These are phyloP conservation scores for Adelges cooleyi DNA, from an alignment of 1,140 invertebrate genomes.

Conservation along the genomic window DNA sequence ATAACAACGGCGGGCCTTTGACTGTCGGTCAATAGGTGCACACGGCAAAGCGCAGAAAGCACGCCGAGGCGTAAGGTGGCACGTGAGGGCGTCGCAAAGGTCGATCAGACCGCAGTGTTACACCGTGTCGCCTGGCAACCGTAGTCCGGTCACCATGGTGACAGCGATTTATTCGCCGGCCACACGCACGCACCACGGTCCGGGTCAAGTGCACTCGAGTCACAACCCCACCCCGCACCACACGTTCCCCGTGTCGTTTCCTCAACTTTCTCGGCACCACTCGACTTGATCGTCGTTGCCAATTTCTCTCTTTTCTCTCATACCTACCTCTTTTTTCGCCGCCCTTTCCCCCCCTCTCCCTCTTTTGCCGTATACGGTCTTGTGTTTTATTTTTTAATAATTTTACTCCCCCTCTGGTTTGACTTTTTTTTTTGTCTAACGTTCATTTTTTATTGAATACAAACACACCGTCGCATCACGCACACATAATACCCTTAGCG, in stretches of 20 bases:
- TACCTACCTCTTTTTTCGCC: not conserved
- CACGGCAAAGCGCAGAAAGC: not conserved
- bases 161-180: constrained; percentile 27
- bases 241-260: not conserved
- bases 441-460: constrained; percentile 12
- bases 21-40: constrained; percentile 22
- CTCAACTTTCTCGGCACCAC: constrained; percentile 22
- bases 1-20: constrained; percentile 10
- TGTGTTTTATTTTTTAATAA: constrained; percentile 29
- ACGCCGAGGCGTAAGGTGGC: not conserved
- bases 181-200: constrained; percentile 19
- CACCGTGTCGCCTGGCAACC: constrained; percentile 25
- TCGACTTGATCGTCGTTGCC: constrained; percentile 20
- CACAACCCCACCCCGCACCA: not conserved
- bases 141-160: constrained; percentile 23
- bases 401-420: constrained; percentile 19
- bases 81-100: constrained; percentile 27
- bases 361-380: not conserved
- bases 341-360: not conserved
- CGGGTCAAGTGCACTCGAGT: constrained; percentile 25
- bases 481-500: constrained; percentile 3
- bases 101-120: constrained; percentile 13
- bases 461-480: constrained; percentile 4
- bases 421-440: constrained; percentile 29
- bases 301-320: constrained; percentile 18